phyloP scores from a whole-genome alignment of 2,113 vertebrate genomes.

The Casuarius casuarius region DNA sequence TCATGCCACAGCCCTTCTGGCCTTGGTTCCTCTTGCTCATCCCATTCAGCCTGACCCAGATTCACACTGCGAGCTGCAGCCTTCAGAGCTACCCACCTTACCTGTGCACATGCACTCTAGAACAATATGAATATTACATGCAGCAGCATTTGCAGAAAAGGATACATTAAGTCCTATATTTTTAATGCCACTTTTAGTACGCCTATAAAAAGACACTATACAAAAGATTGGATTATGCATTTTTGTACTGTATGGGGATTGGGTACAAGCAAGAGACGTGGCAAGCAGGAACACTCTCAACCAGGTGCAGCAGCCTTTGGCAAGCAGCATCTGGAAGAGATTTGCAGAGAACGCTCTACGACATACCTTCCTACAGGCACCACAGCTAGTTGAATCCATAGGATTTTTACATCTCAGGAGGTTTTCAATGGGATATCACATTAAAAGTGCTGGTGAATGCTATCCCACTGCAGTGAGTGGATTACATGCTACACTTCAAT shows the following conservation, averaged over 20 bases:
- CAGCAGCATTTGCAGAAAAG: constrained; percentile 16
- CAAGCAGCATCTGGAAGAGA: neutral
- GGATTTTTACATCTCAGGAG: neutral
- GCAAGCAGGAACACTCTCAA: neutral
- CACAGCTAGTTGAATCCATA: neutral
- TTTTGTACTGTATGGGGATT: neutral
- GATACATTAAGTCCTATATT: constrained; percentile 44
- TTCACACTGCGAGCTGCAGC: neutral
- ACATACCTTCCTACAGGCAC: neutral
- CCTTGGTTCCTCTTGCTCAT: neutral
- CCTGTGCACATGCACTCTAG: neutral
- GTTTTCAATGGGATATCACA: neutral
- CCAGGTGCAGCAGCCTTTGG: constrained; percentile 27
- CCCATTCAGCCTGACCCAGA: neutral
- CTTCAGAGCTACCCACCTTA: neutral
- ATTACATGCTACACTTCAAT: neutral
- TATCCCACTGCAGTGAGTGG: neutral
- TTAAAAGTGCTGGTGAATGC: neutral
- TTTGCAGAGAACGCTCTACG: neutral
- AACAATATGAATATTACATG: constrained; percentile 42
- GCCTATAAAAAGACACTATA: constrained; percentile 48
- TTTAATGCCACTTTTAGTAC: constrained; percentile 51
- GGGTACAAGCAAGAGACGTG: neutral
- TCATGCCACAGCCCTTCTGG: constrained; percentile 2
- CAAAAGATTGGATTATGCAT: constrained; percentile 6